These are phyloP conservation scores for Papilio gigon DNA, from an alignment of 2,888 invertebrate species.

Conservation along the genomic window DNA sequence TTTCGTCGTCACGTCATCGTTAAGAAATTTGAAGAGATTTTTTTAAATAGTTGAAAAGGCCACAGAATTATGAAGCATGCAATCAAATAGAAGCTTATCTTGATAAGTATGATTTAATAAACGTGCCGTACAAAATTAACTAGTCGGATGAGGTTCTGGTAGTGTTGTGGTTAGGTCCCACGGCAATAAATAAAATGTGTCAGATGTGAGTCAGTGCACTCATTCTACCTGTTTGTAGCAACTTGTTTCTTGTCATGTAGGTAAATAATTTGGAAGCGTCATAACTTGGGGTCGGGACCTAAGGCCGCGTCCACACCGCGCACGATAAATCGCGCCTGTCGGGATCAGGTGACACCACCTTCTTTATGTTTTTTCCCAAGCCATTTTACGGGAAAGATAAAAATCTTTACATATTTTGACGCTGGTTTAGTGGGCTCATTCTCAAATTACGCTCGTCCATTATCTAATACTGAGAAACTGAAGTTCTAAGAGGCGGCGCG, in stretches of 20 bases:
- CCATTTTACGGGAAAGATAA: conserved; percentile 83
- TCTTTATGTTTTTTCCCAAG: conserved; percentile 84
- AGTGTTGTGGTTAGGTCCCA: conserved; percentile 50
- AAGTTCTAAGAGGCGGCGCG: conserved; percentile 58
- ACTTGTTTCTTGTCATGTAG: conserved; percentile 66
- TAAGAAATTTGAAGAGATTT: no score
- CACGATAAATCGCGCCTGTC: conserved; percentile 76
- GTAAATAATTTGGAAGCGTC: conserved; percentile 76
- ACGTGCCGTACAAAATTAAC: background rate
- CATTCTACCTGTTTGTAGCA: conserved; percentile 62
- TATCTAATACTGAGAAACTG: conserved; percentile 76
- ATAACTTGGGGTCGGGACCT: conserved; percentile 76
- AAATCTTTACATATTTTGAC: conserved; percentile 83
- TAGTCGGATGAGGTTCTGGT: background rate
- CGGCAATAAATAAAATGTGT: conserved; percentile 20
- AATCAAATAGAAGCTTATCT: no score
- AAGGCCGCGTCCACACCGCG: conserved; percentile 80
- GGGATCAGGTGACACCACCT: conserved; percentile 83
- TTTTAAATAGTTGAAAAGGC: no score
- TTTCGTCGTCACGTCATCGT: no score
- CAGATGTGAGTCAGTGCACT: conserved; percentile 47
- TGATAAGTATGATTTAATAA: no score
- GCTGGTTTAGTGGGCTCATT: conserved; percentile 78
- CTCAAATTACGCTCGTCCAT: conserved; percentile 80
- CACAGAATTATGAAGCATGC: background rate